Evolutionary conservation across 53 echinoderm and acorn worm genomes (phyloP).

Genomic region (Mesocentrotus franciscanus): DNA sequence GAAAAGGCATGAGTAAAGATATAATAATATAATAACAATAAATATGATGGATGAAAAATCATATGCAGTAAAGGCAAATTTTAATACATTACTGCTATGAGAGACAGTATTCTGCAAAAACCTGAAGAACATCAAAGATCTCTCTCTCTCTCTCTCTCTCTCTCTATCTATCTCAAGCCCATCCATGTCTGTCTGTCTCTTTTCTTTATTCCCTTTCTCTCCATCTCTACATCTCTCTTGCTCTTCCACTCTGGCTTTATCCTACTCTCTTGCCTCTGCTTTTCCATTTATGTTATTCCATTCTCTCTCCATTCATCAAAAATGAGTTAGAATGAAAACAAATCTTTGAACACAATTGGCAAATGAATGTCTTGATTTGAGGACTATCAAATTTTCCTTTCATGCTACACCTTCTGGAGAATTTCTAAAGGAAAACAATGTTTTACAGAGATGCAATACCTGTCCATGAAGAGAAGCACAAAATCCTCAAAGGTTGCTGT

Average conservation of each 20-base stretch:
- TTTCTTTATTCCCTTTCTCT: not conserved
- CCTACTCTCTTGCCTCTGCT: not conserved
- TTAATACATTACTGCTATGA: not conserved
- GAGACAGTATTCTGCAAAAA: not conserved
- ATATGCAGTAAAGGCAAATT: not conserved
- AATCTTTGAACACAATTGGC: not conserved
- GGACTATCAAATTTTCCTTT: not conserved
- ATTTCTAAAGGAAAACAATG: not conserved
- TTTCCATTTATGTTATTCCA: not conserved
- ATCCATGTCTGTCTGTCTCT: not conserved
- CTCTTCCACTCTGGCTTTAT: not conserved
- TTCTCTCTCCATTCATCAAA: not conserved
- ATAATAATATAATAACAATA: not conserved
- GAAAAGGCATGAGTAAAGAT: not conserved
- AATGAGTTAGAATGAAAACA: not conserved
- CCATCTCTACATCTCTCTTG: not conserved
- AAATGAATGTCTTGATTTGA: no score
- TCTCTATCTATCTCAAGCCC: not conserved
- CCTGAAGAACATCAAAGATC: not conserved
- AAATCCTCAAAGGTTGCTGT: conserved; percentile 95
- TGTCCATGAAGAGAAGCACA: conserved; percentile 90
- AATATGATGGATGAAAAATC: not conserved
- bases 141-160: not conserved
- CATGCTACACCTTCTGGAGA: not conserved
- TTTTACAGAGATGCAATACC: conserved; percentile 65